phyloP scores from a whole-genome alignment of 2,113 vertebrate species.

The Festucalex cinctus region DNA sequence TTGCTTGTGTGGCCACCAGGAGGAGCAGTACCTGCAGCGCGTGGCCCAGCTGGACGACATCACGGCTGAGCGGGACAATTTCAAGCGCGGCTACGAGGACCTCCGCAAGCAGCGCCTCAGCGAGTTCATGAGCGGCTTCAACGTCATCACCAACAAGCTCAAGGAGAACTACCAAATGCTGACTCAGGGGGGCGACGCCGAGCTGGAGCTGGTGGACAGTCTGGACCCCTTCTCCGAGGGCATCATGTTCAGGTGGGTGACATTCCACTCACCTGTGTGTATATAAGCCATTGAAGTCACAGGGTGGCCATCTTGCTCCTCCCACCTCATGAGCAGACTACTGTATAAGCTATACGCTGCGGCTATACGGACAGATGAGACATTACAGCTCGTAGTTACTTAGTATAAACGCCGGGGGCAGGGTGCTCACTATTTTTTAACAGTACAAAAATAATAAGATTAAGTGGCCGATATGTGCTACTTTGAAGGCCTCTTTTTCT shows the following conservation, averaged over 20 bases:
- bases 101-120: conserved; percentile 90
- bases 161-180: conserved; percentile 99
- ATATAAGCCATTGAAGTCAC: no score
- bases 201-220: conserved; percentile 95
- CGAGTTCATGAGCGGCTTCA: conserved; percentile 97
- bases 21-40: conserved; percentile 88
- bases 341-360: no score
- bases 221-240: conserved; percentile 98
- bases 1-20: conserved; percentile 66
- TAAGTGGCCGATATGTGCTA: no score
- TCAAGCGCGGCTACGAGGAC: conserved; percentile 84
- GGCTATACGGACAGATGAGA: no score
- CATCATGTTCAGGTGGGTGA: conserved; percentile 93
- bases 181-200: conserved; percentile 92
- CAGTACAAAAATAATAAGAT: no score
- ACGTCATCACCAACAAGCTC: conserved; percentile 92
- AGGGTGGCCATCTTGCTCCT: no score
- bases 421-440: no score
- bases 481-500: no score
- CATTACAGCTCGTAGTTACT: no score
- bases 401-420: no score
- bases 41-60: conserved; percentile 89
- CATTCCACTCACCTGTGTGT: no score
- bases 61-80: conserved; percentile 83
- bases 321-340: no score